Conservation (phyloP, 2,113 vertebrate genomes). For the Phycodurus eques region DNA sequence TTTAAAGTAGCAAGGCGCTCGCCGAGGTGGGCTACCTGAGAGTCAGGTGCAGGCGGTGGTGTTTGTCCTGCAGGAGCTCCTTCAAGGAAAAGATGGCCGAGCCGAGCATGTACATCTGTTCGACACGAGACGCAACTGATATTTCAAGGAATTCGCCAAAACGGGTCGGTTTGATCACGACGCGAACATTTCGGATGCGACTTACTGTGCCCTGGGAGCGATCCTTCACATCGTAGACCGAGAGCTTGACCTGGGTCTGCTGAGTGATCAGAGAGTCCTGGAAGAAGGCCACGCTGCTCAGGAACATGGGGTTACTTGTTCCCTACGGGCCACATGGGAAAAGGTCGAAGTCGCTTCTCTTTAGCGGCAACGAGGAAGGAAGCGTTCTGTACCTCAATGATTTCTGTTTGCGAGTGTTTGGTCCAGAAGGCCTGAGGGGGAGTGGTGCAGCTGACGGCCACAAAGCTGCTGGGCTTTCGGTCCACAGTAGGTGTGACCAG, state of each 20-base stretch:
- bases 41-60: conserved; percentile 88
- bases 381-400: conserved; percentile 85
- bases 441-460: conserved; percentile 95
- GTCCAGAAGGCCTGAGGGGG: conserved; percentile 99
- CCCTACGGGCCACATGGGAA: conserved; percentile 71
- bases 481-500: conserved; percentile 89
- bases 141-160: neutral
- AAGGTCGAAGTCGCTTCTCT: neutral
- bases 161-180: neutral
- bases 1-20: neutral
- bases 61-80: conserved; percentile 90
- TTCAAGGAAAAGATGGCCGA: conserved; percentile 90
- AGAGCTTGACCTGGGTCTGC: conserved; percentile 97
- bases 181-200: neutral
- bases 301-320: conserved; percentile 95
- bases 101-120: conserved; percentile 96
- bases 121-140: neutral
- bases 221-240: conserved; percentile 97
- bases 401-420: conserved; percentile 96
- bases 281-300: conserved; percentile 98
- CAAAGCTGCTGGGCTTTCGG: conserved; percentile 96
- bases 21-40: conserved; percentile 78
- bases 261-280: conserved; percentile 96
- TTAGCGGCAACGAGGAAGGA: neutral
- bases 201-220: conserved; percentile 97